Evolutionary conservation across 2,113 vertebrate species (phyloP).

Genomic region (Barnardius zonarius): DNA sequence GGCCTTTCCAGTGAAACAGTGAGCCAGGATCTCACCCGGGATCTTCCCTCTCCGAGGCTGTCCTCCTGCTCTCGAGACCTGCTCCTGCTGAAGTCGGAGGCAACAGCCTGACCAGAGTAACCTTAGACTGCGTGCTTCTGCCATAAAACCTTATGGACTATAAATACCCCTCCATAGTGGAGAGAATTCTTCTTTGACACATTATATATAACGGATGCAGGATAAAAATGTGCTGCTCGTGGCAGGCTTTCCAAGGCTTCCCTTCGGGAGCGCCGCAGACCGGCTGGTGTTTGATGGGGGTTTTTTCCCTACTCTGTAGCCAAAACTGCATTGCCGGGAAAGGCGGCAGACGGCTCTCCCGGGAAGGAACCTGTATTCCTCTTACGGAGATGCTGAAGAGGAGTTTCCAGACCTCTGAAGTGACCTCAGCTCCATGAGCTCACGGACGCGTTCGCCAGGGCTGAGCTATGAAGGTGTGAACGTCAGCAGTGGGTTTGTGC

Average conservation of each 20-base stretch:
- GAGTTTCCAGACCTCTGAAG: constrained; percentile 10
- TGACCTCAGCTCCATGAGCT: background rate
- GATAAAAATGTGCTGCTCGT: background rate
- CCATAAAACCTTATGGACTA: background rate
- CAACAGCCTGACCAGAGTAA: background rate
- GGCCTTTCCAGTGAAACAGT: background rate
- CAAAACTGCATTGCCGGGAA: background rate
- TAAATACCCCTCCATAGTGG: background rate
- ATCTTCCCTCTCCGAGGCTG: background rate
- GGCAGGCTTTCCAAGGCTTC: constrained; percentile 5
- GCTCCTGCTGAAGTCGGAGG: background rate
- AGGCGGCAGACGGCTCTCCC: background rate
- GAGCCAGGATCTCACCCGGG: background rate
- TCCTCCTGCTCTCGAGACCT: background rate
- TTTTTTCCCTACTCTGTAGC: background rate
- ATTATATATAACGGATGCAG: constrained; percentile 17
- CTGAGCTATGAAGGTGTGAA: background rate
- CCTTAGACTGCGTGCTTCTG: background rate
- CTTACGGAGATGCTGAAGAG: background rate
- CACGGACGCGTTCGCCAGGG: background rate
- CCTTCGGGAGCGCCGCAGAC: background rate
- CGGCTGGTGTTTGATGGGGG: background rate
- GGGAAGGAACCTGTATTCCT: background rate
- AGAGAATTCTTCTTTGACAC: constrained; percentile 39
- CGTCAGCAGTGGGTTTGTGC: background rate